These are phyloP conservation scores for Agrochola macilenta DNA, from an alignment of 2,888 invertebrate genomes.

Conservation along the genomic window DNA sequence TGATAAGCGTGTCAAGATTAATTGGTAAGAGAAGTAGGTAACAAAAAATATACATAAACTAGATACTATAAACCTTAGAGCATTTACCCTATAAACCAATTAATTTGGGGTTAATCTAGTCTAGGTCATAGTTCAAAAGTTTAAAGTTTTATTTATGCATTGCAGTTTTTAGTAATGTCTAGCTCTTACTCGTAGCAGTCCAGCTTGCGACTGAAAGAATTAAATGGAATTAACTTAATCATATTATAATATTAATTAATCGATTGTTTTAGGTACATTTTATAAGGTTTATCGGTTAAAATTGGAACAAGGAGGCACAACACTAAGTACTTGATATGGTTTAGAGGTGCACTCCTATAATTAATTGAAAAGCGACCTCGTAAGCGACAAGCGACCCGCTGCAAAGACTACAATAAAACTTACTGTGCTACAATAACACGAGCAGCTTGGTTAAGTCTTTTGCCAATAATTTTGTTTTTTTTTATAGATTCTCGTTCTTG, in stretches of 20 bases:
- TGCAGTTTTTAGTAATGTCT: neutral
- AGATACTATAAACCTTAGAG: no score
- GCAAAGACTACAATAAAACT: neutral
- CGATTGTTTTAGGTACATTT: constrained; percentile 13
- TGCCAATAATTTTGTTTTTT: neutral
- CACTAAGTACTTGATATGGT: neutral
- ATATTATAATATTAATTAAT: constrained; percentile 18
- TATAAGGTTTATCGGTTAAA: constrained; percentile 32
- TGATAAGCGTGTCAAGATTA: no score
- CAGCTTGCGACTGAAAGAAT: neutral
- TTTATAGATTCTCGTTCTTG: no score
- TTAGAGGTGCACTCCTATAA: constrained; percentile 20
- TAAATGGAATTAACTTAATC: neutral
- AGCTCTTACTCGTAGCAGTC: neutral
- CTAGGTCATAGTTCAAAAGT: no score
- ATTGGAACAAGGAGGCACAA: constrained; percentile 16
- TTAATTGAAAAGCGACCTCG: no score
- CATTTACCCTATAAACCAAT: no score
- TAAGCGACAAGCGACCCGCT: neutral
- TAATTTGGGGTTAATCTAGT: neutral
- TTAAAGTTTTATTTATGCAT: no score
- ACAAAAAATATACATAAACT: no score
- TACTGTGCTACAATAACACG: neutral
- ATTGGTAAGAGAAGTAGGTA: no score
- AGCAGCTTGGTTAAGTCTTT: neutral